phyloP scores from a whole-genome alignment of 2,797 vertebrate genomes.

The Hypotaenidia philippensis region DNA sequence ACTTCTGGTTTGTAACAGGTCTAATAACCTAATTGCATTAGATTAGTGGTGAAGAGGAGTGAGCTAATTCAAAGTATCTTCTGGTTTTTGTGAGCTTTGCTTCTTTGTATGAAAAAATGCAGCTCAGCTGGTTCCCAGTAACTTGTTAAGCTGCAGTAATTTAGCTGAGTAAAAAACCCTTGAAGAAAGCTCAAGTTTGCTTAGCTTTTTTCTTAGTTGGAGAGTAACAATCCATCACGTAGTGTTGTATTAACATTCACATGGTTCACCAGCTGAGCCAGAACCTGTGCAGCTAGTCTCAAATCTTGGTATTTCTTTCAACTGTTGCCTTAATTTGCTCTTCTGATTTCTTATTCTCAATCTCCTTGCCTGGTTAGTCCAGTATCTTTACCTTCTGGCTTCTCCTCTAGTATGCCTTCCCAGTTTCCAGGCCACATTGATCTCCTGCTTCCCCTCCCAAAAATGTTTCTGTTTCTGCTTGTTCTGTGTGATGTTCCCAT shows the following conservation, averaged over 20 bases:
- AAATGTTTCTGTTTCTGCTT: conserved; percentile 45
- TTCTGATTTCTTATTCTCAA: conserved; percentile 29
- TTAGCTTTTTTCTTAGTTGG: not conserved
- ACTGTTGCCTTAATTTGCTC: conserved; percentile 23
- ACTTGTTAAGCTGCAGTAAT: conserved; percentile 66
- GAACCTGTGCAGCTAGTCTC: conserved; percentile 9
- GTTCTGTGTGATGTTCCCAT: conserved; percentile 48
- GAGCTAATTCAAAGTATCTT: not conserved
- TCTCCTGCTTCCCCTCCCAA: not conserved
- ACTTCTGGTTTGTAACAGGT: not conserved
- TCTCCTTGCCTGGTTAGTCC: conserved; percentile 31
- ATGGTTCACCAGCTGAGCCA: not conserved
- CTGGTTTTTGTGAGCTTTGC: not conserved
- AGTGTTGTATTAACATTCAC: not conserved
- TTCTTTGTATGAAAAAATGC: not conserved
- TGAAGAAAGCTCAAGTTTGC: not conserved
- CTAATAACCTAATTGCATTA: not conserved
- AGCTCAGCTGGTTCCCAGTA: not conserved
- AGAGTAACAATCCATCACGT: not conserved
- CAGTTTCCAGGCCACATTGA: conserved; percentile 33
- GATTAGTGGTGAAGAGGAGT: not conserved
- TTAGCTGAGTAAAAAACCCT: not conserved
- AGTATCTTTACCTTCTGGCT: conserved; percentile 44
- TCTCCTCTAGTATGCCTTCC: conserved; percentile 36
- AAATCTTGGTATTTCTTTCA: conserved; percentile 21